Base-by-base conservation (phyloP, 2,888 invertebrate species). In the Thera britannica region DNA sequence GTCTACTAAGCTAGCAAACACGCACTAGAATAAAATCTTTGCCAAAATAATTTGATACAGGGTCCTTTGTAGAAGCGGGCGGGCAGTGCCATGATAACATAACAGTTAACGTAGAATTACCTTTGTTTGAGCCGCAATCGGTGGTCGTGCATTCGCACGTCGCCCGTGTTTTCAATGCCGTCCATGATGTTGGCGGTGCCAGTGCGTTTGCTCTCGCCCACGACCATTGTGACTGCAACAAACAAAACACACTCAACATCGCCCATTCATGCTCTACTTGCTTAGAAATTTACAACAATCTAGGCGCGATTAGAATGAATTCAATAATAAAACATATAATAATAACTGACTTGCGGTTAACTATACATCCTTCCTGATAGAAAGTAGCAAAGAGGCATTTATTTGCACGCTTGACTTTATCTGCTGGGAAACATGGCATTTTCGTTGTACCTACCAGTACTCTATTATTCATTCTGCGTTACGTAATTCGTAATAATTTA, bases 121-220 rank as follows among this genome's bases (percentile, higher is more conserved):
- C 98, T 96, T 91, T 98, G 98, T 84, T 97, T 97, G 82, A 98
- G 95, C 90, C 98, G 97, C 83, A 97, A 95, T 84, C 97, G 96
- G 92, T 98, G 97, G 94, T 97, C 98, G 92, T 98, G 98, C 88
- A 98, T 96, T 78, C 97, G 96, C 79, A 98, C 97, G 84, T 97
- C 97, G 64, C 97, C 97, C 55, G 98, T 97, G 91, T 97, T 97
- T 94, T 97, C 97, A 91, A 98, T 97, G 80, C 98, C 97, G 81
- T 98, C 97, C 97, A 98, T 97, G 83, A 98, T 98, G 94, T 97
- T 97, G 88, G 97, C 96, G 89, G 93, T 86, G 87, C 97, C 96
- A 88, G 93, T 86, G 75, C 93, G 93, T 76, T 94, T 94, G 78
- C 79, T 92, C 88, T 97, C 97, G 83, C 97, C 97, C 87, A 98